phyloP scores from a whole-genome alignment of 2,888 invertebrate genomes.

The Ctena decussata region DNA sequence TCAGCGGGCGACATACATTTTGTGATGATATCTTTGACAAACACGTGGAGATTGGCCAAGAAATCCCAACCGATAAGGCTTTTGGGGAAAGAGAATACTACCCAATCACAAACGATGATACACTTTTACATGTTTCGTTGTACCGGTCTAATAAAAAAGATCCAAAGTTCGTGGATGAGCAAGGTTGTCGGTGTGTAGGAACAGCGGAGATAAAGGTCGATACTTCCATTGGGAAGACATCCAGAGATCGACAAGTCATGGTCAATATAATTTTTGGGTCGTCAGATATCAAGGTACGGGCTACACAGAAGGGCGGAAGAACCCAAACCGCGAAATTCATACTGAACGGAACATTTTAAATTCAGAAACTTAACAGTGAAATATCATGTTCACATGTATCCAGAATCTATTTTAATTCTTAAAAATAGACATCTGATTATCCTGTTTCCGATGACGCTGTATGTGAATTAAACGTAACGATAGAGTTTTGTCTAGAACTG shows the following conservation, averaged over 20 bases:
- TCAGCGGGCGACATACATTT: not conserved
- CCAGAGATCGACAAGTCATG: not conserved
- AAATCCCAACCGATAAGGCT: not conserved
- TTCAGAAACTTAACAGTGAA: too few species aligned
- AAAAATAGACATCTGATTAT: too few species aligned
- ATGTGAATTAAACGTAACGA: too few species aligned
- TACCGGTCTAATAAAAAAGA: slow-evolving; percentile 4
- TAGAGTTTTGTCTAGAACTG: too few species aligned
- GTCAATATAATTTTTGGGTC: not conserved
- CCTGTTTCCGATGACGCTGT: too few species aligned
- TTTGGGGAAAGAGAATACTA: not conserved
- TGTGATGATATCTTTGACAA: slow-evolving; percentile 38
- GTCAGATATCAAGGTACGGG: not conserved
- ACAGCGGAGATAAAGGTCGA: not conserved
- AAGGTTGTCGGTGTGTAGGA: slow-evolving; percentile 20
- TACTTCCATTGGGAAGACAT: not conserved
- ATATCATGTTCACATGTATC: too few species aligned
- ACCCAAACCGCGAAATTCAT: not conserved
- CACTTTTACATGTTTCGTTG: not conserved
- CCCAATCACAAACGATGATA: slow-evolving; percentile 9
- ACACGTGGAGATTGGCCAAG: slow-evolving; percentile 24
- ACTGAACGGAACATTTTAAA: not conserved
- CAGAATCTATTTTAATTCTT: too few species aligned
- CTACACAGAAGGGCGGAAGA: not conserved
- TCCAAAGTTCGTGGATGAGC: slow-evolving; percentile 30